These are phyloP conservation scores for Atta texana DNA, from an alignment of 1,140 invertebrate genomes.

Conservation along the genomic window DNA sequence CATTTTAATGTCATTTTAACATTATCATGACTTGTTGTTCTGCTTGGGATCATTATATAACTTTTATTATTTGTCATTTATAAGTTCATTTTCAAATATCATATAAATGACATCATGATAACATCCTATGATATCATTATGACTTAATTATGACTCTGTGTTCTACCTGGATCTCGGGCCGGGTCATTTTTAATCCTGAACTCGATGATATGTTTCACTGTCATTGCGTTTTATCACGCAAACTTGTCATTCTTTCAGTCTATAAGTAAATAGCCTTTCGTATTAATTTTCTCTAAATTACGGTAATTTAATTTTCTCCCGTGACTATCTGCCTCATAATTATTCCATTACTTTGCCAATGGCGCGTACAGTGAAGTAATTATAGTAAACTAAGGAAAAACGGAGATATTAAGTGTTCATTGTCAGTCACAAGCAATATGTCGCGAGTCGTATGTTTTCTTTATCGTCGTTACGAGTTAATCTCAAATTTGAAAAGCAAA, in stretches of 20 bases:
- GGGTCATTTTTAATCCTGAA: not conserved
- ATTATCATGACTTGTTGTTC: too few species aligned
- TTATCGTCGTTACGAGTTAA: not conserved
- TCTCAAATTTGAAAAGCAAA: not conserved
- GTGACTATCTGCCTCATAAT: not conserved
- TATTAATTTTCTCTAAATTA: conserved; percentile 33
- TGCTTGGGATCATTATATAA: too few species aligned
- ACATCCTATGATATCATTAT: too few species aligned
- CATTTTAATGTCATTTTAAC: too few species aligned
- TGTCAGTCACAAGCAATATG: not conserved
- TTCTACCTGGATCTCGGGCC: too few species aligned
- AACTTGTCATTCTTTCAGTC: not conserved
- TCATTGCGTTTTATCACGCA: conserved; percentile 17
- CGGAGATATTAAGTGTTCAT: not conserved
- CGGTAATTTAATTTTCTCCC: not conserved
- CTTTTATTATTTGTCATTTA: too few species aligned
- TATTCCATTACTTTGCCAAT: conserved; percentile 16
- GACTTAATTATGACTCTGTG: too few species aligned
- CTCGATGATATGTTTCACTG: conserved; percentile 10
- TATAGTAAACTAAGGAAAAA: not conserved
- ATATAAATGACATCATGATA: too few species aligned
- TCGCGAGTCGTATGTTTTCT: not conserved
- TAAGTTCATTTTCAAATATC: too few species aligned
- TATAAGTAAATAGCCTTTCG: not conserved
- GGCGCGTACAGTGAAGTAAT: not conserved